Conservation (phyloP, 2,113 vertebrate species). For the Vulpes lagopus region DNA sequence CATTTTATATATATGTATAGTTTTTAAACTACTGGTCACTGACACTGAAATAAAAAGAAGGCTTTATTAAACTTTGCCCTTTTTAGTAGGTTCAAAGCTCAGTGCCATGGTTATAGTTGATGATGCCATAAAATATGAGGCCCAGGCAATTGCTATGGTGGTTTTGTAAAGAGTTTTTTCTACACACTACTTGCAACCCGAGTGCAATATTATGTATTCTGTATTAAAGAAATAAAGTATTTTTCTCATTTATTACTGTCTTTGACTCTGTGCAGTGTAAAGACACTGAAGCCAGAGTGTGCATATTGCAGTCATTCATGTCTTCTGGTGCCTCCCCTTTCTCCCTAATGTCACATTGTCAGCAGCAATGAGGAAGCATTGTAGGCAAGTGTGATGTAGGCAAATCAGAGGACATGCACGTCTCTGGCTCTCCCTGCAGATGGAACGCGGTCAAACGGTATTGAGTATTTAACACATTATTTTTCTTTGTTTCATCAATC, state of each 20-base stretch:
- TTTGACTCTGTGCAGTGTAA: neutral
- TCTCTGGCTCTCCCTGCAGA: neutral
- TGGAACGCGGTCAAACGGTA: neutral
- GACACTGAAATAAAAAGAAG: neutral
- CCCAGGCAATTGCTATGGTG: accelerated
- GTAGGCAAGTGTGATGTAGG: neutral
- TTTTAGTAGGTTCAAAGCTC: neutral
- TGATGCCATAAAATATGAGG: neutral
- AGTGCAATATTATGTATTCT: neutral
- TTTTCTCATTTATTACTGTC: neutral
- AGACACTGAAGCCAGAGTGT: neutral
- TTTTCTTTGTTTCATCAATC: neutral
- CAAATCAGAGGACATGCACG: accelerated
- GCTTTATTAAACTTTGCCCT: neutral
- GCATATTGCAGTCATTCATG: neutral
- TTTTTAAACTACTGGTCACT: neutral
- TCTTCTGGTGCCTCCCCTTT: neutral
- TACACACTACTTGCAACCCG: neutral
- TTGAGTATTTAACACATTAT: neutral
- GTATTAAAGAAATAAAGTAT: slow-evolving; percentile 37
- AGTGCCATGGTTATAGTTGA: accelerated
- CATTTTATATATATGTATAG: accelerated
- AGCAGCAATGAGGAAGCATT: neutral
- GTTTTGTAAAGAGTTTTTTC: neutral
- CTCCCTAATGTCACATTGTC: neutral